Base-by-base conservation (phyloP, 1,140 invertebrate species). In the Drosophila pallidifrons region DNA sequence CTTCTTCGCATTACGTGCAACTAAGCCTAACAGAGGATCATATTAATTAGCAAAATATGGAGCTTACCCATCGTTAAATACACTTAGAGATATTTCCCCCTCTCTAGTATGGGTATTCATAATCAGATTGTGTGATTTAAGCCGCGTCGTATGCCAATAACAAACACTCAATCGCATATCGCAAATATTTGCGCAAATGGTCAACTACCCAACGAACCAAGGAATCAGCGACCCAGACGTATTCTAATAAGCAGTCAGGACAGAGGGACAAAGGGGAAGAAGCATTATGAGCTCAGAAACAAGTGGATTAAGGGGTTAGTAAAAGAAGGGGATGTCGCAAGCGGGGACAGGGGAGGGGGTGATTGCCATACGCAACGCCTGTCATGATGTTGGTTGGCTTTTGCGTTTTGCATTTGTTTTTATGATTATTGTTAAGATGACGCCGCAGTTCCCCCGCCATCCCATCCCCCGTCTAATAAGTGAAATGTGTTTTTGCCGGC, bases 221-320 rank as follows among this genome's bases (percentile, higher is more conserved):
- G 3, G 41, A 60, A 30, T 41, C 46, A 41, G 32, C 32, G 32
- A 32, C 32, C 43, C 54, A 41, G 79, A 52, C 59, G 15, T 82
- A 81, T 82, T 74, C 60, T 85, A 83, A 83, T 83, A 47, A 38
- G 35, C 8, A 38, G 10, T 3, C 0, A 20, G 61, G 41, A 51
- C 64, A 38, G 63, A 28, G 65, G 41, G 20, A 25, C 20, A 4
- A 51, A 45, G 28, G 4, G 46, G 66, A 20, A 51, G 58, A 49
- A 54, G 74, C 47, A 79, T 81, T 72, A 76, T 73, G 82, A 60
- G 55, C 52, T 65, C 13, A 64, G 66, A 79, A 82, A 89, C 82
- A 91, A 86, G 83, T 88, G 87, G 87, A 88, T 91, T 77, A 91
- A 86, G 89, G 81, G 82, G 69, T 85, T 89, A 80, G 11, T 61